A percentile compares a stretch with the other conserved stretches of the same genome.
These are phyloP conservation scores for Sorex fumeus DNA, from an alignment of 2,113 vertebrate genomes.

Conservation along the genomic window DNA sequence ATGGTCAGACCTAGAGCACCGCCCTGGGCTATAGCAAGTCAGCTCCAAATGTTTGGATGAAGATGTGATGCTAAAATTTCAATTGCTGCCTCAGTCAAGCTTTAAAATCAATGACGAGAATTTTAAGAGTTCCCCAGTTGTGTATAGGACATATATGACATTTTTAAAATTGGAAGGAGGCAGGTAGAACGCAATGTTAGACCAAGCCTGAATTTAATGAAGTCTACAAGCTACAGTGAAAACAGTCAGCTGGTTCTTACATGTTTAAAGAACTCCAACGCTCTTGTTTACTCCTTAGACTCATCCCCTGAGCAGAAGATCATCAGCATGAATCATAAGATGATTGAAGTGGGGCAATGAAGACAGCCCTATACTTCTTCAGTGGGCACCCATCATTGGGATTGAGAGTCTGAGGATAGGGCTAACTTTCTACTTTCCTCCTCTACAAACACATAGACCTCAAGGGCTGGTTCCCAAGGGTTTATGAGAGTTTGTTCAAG, in stretches of 20 bases:
- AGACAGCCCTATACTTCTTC: not conserved
- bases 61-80: not conserved
- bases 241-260: constrained; percentile 11
- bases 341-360: not conserved
- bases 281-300: not conserved
- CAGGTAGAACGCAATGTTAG: not conserved
- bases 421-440: not conserved
- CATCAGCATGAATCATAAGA: not conserved
- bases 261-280: constrained; percentile 65
- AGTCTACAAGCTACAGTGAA: constrained; percentile 33
- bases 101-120: constrained; percentile 11
- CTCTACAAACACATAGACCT: constrained; percentile 70
- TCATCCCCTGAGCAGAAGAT: not conserved
- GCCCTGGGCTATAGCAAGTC: constrained; percentile 7
- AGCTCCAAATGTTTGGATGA: not conserved
- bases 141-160: not conserved
- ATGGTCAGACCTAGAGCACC: not conserved
- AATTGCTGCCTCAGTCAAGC: not conserved
- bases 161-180: not conserved
- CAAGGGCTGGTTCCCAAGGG: constrained; percentile 79
- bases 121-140: constrained; percentile 13
- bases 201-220: constrained; percentile 14
- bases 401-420: constrained; percentile 7
- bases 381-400: not conserved
- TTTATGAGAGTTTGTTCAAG: constrained; percentile 74